Evolutionary conservation across 2,888 invertebrate genomes (phyloP).

Genomic region (Microchrysa polita): DNA sequence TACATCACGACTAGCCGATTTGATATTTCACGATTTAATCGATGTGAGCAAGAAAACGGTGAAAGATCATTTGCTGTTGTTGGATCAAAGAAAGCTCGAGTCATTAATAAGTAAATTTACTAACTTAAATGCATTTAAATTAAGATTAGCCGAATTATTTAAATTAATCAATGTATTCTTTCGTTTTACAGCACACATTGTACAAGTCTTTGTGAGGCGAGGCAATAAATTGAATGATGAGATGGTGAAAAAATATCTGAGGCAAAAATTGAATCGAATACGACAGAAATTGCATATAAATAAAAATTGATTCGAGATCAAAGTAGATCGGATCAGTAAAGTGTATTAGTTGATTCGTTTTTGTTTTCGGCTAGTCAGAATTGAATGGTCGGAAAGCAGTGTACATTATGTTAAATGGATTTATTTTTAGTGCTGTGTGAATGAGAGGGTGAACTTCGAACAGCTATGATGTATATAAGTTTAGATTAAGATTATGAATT

Average conservation of each 20-base stretch:
- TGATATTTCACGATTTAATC: slow-evolving; percentile 58
- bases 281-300: slow-evolving; percentile 10
- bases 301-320: too few species aligned
- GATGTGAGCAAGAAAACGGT: slow-evolving; percentile 53
- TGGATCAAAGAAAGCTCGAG: slow-evolving; percentile 56
- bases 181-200: slow-evolving; percentile 60
- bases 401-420: too few species aligned
- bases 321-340: too few species aligned
- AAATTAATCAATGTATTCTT: background rate
- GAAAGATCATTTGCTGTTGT: slow-evolving; percentile 52
- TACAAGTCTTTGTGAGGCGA: slow-evolving; percentile 60
- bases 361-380: too few species aligned
- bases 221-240: slow-evolving; percentile 56
- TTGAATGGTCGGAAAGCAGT: too few species aligned
- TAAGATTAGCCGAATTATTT: slow-evolving; percentile 21
- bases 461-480: too few species aligned
- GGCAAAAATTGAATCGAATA: slow-evolving; percentile 58
- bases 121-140: background rate
- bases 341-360: too few species aligned
- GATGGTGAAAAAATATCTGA: slow-evolving; percentile 56
- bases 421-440: too few species aligned
- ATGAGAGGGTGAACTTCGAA: too few species aligned
- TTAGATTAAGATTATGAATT: too few species aligned
- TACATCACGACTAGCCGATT: slow-evolving; percentile 59
- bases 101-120: slow-evolving; percentile 60